Conservation (phyloP, 2,797 vertebrate genomes). For the Esox masquinongy region DNA sequence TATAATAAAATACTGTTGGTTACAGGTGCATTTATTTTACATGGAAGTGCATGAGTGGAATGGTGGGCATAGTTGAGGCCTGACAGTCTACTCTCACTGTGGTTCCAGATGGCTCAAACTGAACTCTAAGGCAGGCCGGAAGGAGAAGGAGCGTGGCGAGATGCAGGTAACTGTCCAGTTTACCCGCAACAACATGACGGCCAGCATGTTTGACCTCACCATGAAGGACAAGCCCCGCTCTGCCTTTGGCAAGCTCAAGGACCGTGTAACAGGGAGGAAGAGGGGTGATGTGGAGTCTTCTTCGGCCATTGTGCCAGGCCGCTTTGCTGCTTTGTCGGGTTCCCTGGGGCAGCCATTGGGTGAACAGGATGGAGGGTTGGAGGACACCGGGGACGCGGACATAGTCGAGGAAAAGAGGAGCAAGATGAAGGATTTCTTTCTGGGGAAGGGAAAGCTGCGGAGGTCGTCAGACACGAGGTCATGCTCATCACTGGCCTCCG, state of each 20-base stretch:
- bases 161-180: conserved; percentile 91
- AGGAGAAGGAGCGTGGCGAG: conserved; percentile 93
- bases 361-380: conserved; percentile 56
- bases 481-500: conserved; percentile 89
- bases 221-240: conserved; percentile 92
- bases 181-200: conserved; percentile 90
- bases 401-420: conserved; percentile 78
- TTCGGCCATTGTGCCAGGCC: conserved; percentile 93
- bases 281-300: conserved; percentile 88
- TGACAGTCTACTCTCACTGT: conserved; percentile 21
- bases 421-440: conserved; percentile 90
- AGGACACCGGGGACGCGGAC: conserved; percentile 62
- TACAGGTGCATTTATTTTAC: not conserved
- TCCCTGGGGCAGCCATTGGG: conserved; percentile 64
- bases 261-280: conserved; percentile 91
- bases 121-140: conserved; percentile 88
- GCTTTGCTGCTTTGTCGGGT: conserved; percentile 78
- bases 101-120: conserved; percentile 90
- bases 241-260: conserved; percentile 92
- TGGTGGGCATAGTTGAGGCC: not conserved
- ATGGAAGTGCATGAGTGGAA: not conserved
- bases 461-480: conserved; percentile 89
- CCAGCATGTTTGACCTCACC: conserved; percentile 98
- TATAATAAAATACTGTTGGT: not conserved
- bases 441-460: conserved; percentile 79